Evolutionary conservation across 92 coral and sea anemone genomes (phyloP).

Genomic region (Siderastrea siderea): DNA sequence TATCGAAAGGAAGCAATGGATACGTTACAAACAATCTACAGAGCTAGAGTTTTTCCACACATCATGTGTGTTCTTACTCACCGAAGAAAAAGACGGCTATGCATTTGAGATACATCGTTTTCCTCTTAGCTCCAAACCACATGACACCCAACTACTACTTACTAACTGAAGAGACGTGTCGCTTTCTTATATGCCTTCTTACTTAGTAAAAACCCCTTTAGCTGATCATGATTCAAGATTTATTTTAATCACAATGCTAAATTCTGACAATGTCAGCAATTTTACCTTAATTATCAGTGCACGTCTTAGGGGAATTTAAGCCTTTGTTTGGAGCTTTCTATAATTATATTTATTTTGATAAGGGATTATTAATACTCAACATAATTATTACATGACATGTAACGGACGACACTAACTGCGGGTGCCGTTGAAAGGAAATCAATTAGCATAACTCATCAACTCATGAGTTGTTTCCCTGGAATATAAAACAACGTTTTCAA

Average conservation of each 20-base stretch:
- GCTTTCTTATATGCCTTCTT: background rate
- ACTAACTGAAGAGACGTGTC: background rate
- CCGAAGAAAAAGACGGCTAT: background rate
- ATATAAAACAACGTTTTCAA: too few species aligned
- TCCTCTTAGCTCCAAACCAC: background rate
- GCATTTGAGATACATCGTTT: background rate
- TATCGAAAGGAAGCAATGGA: too few species aligned
- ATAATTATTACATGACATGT: too few species aligned
- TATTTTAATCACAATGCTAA: background rate
- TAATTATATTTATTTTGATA: too few species aligned
- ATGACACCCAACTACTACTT: background rate
- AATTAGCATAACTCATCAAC: too few species aligned
- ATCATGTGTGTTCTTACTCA: background rate
- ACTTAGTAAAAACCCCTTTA: background rate
- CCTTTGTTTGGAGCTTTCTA: background rate
- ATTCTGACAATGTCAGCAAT: background rate
- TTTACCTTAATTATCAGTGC: background rate
- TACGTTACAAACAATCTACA: too few species aligned
- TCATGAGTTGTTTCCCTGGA: too few species aligned
- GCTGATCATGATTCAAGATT: background rate
- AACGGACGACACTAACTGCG: too few species aligned
- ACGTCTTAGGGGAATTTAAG: background rate
- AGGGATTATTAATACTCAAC: too few species aligned
- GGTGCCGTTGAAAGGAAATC: too few species aligned
- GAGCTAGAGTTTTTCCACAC: too few species aligned